Evolutionary conservation across 2,113 vertebrate genomes (phyloP), one percentile per base, ranked within the genome.

Genomic region (Sakesphorus luctuosus): DNA sequence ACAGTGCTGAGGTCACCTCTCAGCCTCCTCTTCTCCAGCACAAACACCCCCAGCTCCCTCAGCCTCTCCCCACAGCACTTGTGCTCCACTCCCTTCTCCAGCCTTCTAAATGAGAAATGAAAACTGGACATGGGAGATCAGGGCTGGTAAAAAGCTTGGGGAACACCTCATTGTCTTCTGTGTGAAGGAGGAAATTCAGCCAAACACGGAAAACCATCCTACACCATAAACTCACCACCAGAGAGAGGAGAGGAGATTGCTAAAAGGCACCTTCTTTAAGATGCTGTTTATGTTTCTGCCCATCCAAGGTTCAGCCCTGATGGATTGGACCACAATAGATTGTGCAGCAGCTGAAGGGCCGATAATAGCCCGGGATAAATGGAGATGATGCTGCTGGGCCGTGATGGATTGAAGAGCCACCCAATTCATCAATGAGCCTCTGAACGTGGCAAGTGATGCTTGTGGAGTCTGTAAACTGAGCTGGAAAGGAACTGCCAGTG

Each of bases 361-460:
- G 97, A 96, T 97, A 98, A 98, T 96, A 97, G 97, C 91, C 95
- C 95, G 94, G 94, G 97, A 97, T 97, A 98, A 98, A 97, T 95
- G 97, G 96, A 96, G 97, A 95, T 96, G 92, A 97, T 97, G 97
- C 97, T 97, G 93, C 89, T 89, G 96, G 77, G 38, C 38, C 38
- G 38, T 97, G 98, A 98, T 77, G 97, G 98, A 98, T 98, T 82
- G 97, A 96, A 97, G 94, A 77, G 4, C 93, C 78, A 50, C 81
- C n/a, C 93, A 97, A 98, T 98, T 97, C 97, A 97, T 98, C 97
- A 97, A 80, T 46, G 94, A 78, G 91, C 89, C 90, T 96, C 95
- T 86, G 89, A 97, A 97, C 97, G 97, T 97, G 90, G 87, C 95
- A 96, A 97, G 97, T 89, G 93, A 95, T 96, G 96, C 96, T 96